Evolutionary conservation across 2,797 vertebrate genomes (phyloP).

Genomic region (Tarsius wallacei): DNA sequence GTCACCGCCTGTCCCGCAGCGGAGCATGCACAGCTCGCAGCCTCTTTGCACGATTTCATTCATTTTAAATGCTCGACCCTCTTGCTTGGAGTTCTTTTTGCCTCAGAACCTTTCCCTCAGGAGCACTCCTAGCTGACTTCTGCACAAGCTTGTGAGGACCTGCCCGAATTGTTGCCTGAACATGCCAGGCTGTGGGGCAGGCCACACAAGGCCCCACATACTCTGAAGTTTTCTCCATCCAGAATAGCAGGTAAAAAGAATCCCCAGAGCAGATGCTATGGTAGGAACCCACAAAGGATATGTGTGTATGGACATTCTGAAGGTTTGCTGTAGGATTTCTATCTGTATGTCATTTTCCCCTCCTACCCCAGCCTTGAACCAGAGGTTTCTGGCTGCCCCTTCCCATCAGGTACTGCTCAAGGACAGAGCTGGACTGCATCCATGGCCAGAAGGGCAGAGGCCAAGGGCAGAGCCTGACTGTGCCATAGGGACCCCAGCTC

Average conservation of each 20-base stretch:
- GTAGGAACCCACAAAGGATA: background rate
- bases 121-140: conserved; percentile 93
- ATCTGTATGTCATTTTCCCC: background rate
- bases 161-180: conserved; percentile 31
- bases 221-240: conserved; percentile 29
- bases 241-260: background rate
- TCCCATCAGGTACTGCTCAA: background rate
- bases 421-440: background rate
- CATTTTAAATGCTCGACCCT: conserved; percentile 93
- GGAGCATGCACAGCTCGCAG: conserved; percentile 98
- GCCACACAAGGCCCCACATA: background rate
- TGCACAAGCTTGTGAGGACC: conserved; percentile 91
- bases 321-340: conserved; percentile 60
- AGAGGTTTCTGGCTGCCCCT: background rate
- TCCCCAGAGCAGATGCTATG: background rate
- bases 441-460: conserved; percentile 37
- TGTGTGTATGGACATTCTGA: background rate
- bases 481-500: background rate
- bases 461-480: background rate
- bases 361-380: conserved; percentile 39
- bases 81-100: conserved; percentile 90
- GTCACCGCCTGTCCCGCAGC: conserved; percentile 95
- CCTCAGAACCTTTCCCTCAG: conserved; percentile 90
- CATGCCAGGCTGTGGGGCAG: background rate
- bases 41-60: conserved; percentile 96